These are phyloP conservation scores for Spermophilus dauricus DNA, from an alignment of 2,113 vertebrate species.

Conservation along the genomic window DNA sequence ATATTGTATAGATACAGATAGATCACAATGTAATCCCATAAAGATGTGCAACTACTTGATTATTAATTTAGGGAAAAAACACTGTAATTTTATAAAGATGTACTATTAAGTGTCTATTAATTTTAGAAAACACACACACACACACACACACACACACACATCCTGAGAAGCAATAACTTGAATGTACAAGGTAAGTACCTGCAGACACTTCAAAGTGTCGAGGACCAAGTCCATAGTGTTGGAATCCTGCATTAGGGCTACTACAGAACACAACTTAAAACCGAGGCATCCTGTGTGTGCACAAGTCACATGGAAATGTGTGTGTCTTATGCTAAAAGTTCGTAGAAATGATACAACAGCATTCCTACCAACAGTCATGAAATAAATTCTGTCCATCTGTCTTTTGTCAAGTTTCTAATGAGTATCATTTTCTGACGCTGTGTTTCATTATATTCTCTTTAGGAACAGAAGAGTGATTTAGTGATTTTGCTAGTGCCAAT, in stretches of 20 bases:
- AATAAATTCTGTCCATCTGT: slow-evolving; percentile 4
- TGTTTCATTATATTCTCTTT: slow-evolving; percentile 57
- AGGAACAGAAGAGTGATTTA: slow-evolving; percentile 34
- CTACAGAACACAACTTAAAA: not conserved
- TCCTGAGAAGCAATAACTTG: not conserved
- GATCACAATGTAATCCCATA: not conserved
- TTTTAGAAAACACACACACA: not conserved
- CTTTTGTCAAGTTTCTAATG: slow-evolving; percentile 26
- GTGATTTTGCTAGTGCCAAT: slow-evolving; percentile 46
- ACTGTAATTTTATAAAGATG: not conserved
- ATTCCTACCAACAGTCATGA: not conserved
- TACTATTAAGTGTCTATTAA: not conserved
- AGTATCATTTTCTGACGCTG: slow-evolving; percentile 40
- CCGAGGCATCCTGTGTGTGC: too few relatives aligned
- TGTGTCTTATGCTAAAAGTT: not conserved
- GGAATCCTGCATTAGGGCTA: not conserved
- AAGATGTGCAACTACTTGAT: not conserved
- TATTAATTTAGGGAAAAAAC: not conserved
- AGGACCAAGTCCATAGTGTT: not conserved
- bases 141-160: too few relatives aligned
- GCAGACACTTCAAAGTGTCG: too few relatives aligned
- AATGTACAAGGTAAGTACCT: not conserved
- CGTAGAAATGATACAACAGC: not conserved
- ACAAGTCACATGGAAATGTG: not conserved
- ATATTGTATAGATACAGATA: not conserved